These are phyloP conservation scores for Chironomus tepperi DNA, from an alignment of 1,140 invertebrate genomes.

Conservation along the genomic window DNA sequence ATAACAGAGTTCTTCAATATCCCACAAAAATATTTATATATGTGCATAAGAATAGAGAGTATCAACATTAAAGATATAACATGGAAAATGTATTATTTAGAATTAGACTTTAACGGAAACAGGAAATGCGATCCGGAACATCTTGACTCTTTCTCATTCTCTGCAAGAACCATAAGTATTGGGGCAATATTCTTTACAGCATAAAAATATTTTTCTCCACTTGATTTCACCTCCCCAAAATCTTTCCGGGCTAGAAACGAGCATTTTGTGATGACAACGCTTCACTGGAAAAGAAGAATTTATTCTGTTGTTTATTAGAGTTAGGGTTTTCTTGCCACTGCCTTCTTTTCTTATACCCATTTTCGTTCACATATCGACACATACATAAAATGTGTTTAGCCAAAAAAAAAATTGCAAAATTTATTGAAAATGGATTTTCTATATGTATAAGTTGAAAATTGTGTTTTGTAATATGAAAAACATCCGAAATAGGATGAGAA, in stretches of 20 bases:
- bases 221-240: slow-evolving; percentile 2
- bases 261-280: slow-evolving; percentile 11
- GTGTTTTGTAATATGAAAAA: slow-evolving; percentile 22
- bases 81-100: slow-evolving; percentile 22
- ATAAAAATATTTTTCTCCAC: not conserved
- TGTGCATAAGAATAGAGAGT: not conserved
- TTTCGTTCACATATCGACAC: too few species aligned
- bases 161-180: too few species aligned
- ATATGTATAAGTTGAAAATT: not conserved
- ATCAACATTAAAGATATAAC: not conserved
- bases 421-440: slow-evolving; percentile 14
- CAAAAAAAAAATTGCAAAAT: not conserved
- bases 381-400: not conserved
- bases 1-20: not conserved
- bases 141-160: not conserved
- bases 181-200: not conserved
- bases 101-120: slow-evolving; percentile 24
- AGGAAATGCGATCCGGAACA: slow-evolving; percentile 27
- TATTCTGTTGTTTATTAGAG: slow-evolving; percentile 2
- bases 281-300: not conserved
- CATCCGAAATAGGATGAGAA: not conserved
- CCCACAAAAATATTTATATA: not conserved
- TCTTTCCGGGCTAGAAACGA: not conserved
- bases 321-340: not conserved
- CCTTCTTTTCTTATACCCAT: not conserved